Conservation (phyloP, 2,888 invertebrate genomes). For the Epirrhoe alternata region DNA sequence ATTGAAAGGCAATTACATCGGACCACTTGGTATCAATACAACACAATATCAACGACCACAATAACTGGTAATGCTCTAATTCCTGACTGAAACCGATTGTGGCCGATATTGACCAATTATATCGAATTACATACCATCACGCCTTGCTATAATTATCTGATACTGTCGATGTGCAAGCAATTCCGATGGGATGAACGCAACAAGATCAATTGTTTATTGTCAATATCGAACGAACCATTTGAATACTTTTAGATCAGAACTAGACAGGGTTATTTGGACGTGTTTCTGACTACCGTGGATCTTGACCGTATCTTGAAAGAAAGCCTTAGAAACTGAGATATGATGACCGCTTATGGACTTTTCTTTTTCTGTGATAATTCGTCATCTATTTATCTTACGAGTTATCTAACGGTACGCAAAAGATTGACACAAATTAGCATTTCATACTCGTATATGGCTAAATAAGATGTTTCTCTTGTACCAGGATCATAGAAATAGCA, state of each 20-base stretch:
- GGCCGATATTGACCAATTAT: conserved; percentile 33
- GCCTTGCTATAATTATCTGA: conserved; percentile 27
- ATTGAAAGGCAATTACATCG: neutral
- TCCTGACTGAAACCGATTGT: conserved; percentile 28
- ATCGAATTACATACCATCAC: conserved; percentile 35
- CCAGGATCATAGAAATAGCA: conserved; percentile 87
- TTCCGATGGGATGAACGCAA: neutral
- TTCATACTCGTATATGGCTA: neutral
- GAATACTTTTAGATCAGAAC: too few species aligned
- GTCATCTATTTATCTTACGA: neutral
- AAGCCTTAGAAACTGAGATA: too few species aligned
- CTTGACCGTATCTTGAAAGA: too few species aligned
- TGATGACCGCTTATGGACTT: too few species aligned
- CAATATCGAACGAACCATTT: neutral
- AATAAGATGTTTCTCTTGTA: conserved; percentile 34
- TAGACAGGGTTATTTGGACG: too few species aligned
- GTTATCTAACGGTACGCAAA: neutral
- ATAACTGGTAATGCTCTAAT: conserved; percentile 31
- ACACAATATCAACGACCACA: conserved; percentile 17
- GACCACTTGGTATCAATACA: neutral
- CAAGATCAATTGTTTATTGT: neutral
- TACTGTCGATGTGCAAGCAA: conserved; percentile 11
- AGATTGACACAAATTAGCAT: neutral
- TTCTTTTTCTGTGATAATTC: too few species aligned
- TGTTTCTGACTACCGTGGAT: too few species aligned